These are phyloP conservation scores for Sebastiscus albofasciatus DNA, from an alignment of 2,797 vertebrate species.

Conservation along the genomic window DNA sequence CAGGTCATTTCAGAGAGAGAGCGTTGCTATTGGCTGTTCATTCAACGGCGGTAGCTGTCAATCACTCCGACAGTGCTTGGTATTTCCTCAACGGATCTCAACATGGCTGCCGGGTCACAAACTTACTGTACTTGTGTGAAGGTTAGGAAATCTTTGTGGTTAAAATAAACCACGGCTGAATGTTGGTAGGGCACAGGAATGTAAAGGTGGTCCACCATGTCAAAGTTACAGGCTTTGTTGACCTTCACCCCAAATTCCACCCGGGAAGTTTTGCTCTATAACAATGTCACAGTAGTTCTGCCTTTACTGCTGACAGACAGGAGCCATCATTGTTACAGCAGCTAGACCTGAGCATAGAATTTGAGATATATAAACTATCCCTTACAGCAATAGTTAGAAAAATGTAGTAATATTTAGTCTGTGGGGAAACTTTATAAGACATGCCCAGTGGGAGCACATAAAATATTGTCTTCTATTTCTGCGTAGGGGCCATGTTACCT, in stretches of 20 bases:
- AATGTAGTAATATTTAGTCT: neutral
- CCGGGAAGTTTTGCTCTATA: neutral
- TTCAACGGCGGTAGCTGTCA: no score
- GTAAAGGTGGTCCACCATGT: neutral
- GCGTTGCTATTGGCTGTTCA: no score
- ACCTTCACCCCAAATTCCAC: neutral
- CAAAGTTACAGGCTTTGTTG: neutral
- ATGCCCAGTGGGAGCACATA: neutral
- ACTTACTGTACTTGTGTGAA: neutral
- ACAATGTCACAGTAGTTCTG: neutral
- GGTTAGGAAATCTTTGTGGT: neutral
- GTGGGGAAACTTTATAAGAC: neutral
- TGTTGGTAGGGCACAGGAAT: neutral
- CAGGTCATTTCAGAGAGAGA: no score
- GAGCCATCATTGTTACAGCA: neutral
- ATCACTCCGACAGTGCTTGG: no score
- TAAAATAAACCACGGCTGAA: neutral
- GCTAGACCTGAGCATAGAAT: neutral
- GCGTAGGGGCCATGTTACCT: neutral
- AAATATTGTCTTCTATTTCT: neutral
- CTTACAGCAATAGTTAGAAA: neutral
- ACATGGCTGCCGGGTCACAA: no score
- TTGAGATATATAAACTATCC: neutral
- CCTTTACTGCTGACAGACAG: neutral
- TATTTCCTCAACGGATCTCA: no score